phyloP scores from a whole-genome alignment of 2,888 invertebrate genomes.

The Azorinus chamasolen region DNA sequence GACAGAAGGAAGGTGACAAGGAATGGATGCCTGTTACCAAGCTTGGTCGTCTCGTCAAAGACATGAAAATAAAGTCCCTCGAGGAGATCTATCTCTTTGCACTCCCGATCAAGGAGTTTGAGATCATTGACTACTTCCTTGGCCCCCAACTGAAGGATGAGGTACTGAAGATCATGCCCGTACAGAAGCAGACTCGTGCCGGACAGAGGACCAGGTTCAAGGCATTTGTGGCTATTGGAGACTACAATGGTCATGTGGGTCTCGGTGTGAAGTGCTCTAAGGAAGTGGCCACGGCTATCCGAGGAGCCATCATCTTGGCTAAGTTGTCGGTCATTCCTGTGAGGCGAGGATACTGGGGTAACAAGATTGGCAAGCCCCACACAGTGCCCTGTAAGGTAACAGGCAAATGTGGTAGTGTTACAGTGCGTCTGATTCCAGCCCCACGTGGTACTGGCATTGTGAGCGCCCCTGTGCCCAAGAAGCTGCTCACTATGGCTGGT shows the following conservation, averaged over 20 bases:
- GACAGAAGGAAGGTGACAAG: constrained; percentile 97
- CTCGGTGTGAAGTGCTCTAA: constrained; percentile 99
- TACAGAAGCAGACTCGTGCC: constrained; percentile 99
- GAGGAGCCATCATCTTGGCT: constrained; percentile 99
- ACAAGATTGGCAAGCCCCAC: constrained; percentile 99
- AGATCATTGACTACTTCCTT: constrained; percentile 99
- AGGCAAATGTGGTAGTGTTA: constrained; percentile 99
- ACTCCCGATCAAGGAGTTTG: constrained; percentile 99
- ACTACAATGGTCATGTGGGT: constrained; percentile 99
- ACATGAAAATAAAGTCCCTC: constrained; percentile 97
- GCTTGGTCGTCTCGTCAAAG: constrained; percentile 97
- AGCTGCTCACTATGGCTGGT: constrained; percentile 99
- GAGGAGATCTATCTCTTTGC: constrained; percentile 99
- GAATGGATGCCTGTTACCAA: constrained; percentile 99
- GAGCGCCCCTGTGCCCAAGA: constrained; percentile 99
- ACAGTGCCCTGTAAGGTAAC: constrained; percentile 99
- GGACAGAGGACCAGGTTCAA: constrained; percentile 99
- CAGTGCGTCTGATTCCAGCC: constrained; percentile 98
- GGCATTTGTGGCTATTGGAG: constrained; percentile 95
- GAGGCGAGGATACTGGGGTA: constrained; percentile 99
- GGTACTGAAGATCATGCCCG: constrained; percentile 99
- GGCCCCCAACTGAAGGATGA: constrained; percentile 98
- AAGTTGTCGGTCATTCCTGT: constrained; percentile 99
- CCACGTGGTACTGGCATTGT: constrained; percentile 99
- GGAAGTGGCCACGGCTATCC: constrained; percentile 99